Conservation (phyloP, 2,888 invertebrate genomes). For the Agrenia bidenticulata region DNA sequence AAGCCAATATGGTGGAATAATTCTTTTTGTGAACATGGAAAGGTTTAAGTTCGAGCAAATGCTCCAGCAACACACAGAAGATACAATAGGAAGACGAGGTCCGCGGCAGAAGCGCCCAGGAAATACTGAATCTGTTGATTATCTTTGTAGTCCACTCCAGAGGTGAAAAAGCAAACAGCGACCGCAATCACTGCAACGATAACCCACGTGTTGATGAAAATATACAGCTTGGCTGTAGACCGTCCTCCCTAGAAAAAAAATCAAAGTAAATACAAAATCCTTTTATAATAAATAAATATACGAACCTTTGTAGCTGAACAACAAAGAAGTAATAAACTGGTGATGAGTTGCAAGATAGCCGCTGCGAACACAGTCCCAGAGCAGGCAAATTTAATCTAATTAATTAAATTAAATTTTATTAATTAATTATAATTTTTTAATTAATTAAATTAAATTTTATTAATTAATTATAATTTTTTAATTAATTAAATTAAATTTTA, state of each 20-base stretch:
- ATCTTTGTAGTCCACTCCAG: slow-evolving; percentile 30
- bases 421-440: too few relatives aligned
- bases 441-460: not conserved
- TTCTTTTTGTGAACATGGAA: not conserved
- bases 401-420: slow-evolving; percentile 31
- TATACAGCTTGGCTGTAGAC: slow-evolving; percentile 38
- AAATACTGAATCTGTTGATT: slow-evolving; percentile 30
- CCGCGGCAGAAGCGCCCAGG: slow-evolving; percentile 34
- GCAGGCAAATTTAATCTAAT: slow-evolving; percentile 35
- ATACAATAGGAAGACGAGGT: slow-evolving; percentile 42
- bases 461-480: not conserved
- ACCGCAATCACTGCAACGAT: slow-evolving; percentile 37
- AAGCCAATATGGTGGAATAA: too few relatives aligned
- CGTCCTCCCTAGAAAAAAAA: not conserved
- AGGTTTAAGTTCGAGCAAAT: slow-evolving; percentile 37
- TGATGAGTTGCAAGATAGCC: slow-evolving; percentile 44
- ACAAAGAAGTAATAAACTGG: slow-evolving; percentile 41
- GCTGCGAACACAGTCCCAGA: slow-evolving; percentile 40
- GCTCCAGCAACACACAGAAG: slow-evolving; percentile 44
- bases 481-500: slow-evolving; percentile 25
- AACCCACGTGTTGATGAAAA: slow-evolving; percentile 44
- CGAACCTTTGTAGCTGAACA: slow-evolving; percentile 45
- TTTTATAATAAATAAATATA: too few relatives aligned
- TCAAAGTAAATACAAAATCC: too few relatives aligned
- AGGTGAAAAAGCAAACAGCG: slow-evolving; percentile 38